Base-by-base conservation (phyloP, 2,888 invertebrate genomes). In the Flexamia atlantica region DNA sequence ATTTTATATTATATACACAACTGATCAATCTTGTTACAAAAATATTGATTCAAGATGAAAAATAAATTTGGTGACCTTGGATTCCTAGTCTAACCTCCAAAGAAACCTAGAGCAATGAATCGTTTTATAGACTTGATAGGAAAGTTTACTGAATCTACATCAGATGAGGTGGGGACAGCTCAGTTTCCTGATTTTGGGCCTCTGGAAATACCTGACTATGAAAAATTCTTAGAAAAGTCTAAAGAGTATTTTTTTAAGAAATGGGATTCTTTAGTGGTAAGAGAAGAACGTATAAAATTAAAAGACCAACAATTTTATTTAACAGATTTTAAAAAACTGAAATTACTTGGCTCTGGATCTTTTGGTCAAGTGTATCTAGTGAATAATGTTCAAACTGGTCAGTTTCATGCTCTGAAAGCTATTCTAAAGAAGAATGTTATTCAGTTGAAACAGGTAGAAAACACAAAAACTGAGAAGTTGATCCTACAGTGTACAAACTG, bases 401-500 rank as follows among this genome's bases (percentile, higher is more conserved):
- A 64, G 4, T 5, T 40, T 10, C 40, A 42, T 57, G 70, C 70
- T 2, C 20, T 70, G 36, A 70, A 70, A 70, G 36, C 40, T n/a
- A 20, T 70, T 23, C n/a, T n/a, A 12, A 70, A 70, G 23, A 70
- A 40, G 70, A 40, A 25, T 20, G 32, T 70, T 4, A 20, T 70
- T 4, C 23, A 40, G 4, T 7, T 40, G 32, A 70, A 36, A 10
- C 70, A 70, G 70, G 9, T 70, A 4, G 30, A 70, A 0, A 70
- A 36, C 23, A 40, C 70, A 12, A 40, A 20, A 40, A 70, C 36
- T 89, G 99, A 99, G 91, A 98, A 98, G 89, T 93, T 94, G 87
- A 96, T 99, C 87, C 92, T 99, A 86, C 95, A 96, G 90, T 94
- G 97, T 23, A 93, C 98, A 85, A 93, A 93, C 86, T 98, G 97